phyloP scores from a whole-genome alignment of 2,797 vertebrate species.

The Gymnothorax reevesii region DNA sequence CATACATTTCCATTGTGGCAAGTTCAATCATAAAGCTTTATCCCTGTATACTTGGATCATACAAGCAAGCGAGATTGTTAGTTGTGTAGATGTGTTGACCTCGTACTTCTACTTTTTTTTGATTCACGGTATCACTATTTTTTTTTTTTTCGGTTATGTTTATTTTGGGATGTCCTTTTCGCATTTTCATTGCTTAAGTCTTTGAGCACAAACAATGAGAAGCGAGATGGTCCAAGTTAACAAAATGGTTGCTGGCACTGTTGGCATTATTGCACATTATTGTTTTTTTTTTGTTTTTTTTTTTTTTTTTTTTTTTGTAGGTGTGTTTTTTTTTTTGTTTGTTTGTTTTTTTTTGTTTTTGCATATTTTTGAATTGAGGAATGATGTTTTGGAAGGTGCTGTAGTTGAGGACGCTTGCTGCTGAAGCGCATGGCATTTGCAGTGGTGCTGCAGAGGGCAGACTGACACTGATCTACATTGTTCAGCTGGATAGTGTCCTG shows the following conservation, averaged over 20 bases:
- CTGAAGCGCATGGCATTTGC: neutral
- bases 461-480: neutral
- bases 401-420: neutral
- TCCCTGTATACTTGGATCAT: neutral
- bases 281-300: neutral
- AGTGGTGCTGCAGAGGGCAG: neutral
- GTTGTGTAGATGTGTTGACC: neutral
- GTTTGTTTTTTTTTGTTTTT: neutral
- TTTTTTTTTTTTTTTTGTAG: neutral
- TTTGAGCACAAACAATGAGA: neutral
- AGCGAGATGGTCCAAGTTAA: neutral
- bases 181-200: neutral
- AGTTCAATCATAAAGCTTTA: neutral
- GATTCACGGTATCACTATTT: neutral
- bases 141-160: neutral
- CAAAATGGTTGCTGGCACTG: neutral
- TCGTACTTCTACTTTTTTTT: neutral
- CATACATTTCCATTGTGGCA: neutral
- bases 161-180: neutral
- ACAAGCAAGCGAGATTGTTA: neutral
- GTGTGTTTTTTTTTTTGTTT: neutral
- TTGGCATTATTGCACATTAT: neutral
- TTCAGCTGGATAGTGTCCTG: neutral
- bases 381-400: neutral
- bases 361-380: neutral